Evolutionary conservation across 2,113 vertebrate species (phyloP).

Genomic region (Hucho hucho): DNA sequence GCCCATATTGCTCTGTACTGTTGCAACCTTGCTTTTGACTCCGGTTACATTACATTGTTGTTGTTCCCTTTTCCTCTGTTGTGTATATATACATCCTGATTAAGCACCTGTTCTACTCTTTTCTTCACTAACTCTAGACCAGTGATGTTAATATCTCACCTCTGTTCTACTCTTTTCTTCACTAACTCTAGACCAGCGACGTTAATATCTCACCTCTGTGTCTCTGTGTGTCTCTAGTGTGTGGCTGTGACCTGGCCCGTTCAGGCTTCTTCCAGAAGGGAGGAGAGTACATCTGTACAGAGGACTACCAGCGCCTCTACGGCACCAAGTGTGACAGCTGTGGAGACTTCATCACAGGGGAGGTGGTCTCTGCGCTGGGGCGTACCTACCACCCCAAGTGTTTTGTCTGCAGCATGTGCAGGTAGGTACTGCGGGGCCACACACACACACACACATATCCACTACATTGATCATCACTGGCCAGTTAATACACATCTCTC

Average conservation of each 20-base stretch:
- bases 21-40: too few relatives aligned
- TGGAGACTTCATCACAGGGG: slow-evolving; percentile 91
- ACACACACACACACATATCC: background rate
- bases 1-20: too few relatives aligned
- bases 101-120: too few relatives aligned
- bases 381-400: slow-evolving; percentile 95
- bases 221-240: slow-evolving; percentile 73
- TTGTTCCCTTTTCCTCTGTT: too few relatives aligned
- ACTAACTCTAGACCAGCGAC: too few relatives aligned
- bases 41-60: too few relatives aligned
- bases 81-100: too few relatives aligned
- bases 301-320: slow-evolving; percentile 95
- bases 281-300: slow-evolving; percentile 96
- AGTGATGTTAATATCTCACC: too few relatives aligned
- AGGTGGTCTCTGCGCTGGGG: slow-evolving; percentile 95
- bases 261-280: slow-evolving; percentile 98
- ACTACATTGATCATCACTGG: background rate
- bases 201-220: background rate
- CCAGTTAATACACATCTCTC: too few relatives aligned
- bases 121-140: too few relatives aligned
- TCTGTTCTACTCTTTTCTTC: too few relatives aligned
- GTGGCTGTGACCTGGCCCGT: slow-evolving; percentile 89
- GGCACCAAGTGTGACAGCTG: slow-evolving; percentile 97
- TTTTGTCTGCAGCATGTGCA: slow-evolving; percentile 95
- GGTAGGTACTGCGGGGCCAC: slow-evolving; percentile 65